Conservation (phyloP, 2,888 invertebrate genomes). For the Andrena bucephala region DNA sequence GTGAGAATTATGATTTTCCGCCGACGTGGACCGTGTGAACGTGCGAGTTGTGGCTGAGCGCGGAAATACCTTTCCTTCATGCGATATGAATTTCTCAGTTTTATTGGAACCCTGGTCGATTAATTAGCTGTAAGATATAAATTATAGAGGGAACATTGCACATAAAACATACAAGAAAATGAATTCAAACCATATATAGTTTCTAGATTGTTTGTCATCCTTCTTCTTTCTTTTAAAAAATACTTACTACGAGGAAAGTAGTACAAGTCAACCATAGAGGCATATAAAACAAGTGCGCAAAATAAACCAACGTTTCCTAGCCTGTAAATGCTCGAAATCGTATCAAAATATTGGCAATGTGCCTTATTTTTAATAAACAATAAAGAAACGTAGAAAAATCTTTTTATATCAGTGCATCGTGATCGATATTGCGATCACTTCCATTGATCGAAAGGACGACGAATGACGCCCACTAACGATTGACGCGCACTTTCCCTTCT, state of each 20-base stretch:
- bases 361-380: neutral
- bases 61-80: slow-evolving; percentile 35
- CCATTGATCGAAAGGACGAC: slow-evolving; percentile 15
- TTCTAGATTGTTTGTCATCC: no score
- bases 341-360: neutral
- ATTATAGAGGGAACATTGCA: neutral
- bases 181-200: neutral
- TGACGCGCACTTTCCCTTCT: slow-evolving; percentile 31
- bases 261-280: slow-evolving; percentile 16
- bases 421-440: slow-evolving; percentile 17
- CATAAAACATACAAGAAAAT: neutral
- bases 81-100: neutral
- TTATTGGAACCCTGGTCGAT: neutral
- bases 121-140: neutral
- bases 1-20: slow-evolving; percentile 41
- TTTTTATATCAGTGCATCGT: neutral
- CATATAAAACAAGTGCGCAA: neutral
- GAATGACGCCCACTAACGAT: slow-evolving; percentile 31
- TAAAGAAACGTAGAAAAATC: neutral
- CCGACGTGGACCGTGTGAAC: slow-evolving; percentile 35
- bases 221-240: no score
- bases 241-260: slow-evolving; percentile 12
- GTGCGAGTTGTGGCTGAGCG: neutral
- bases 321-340: neutral
- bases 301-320: neutral